Conservation (phyloP, 2,888 invertebrate genomes). For the Carabus problematicus region DNA sequence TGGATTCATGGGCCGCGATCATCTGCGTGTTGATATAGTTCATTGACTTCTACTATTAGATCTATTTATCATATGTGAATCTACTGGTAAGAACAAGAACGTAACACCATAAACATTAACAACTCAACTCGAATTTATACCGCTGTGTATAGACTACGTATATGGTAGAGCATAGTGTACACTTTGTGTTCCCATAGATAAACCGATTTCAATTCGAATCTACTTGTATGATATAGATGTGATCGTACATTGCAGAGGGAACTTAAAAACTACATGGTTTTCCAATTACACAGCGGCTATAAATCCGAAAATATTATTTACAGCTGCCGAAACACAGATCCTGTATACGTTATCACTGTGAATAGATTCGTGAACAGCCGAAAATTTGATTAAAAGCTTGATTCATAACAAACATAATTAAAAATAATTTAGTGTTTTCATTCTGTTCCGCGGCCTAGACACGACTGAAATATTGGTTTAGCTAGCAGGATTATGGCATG, state of each 20-base stretch:
- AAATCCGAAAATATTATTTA: constrained; percentile 15
- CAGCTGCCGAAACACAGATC: constrained; percentile 10
- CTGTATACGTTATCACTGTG: neutral
- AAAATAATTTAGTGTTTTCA: constrained; percentile 6
- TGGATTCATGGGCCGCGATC: constrained; percentile 12
- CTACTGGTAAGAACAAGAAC: neutral
- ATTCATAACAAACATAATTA: constrained; percentile 12
- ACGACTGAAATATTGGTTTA: no score
- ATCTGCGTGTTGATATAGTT: constrained; percentile 23
- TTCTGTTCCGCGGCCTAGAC: neutral
- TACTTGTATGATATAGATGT: neutral
- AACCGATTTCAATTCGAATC: neutral
- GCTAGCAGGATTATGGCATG: no score
- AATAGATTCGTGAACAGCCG: constrained; percentile 1
- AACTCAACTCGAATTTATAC: neutral
- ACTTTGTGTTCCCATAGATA: neutral
- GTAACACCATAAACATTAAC: neutral
- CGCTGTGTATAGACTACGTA: neutral
- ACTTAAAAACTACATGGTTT: constrained; percentile 12
- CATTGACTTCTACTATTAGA: constrained; percentile 17
- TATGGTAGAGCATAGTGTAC: neutral
- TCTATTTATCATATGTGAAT: constrained; percentile 5
- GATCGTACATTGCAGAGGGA: no score
- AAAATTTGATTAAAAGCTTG: constrained; percentile 10
- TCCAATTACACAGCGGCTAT: constrained; percentile 11